Conservation (phyloP, 2,888 invertebrate genomes). For the Koerneria pararmatus region DNA sequence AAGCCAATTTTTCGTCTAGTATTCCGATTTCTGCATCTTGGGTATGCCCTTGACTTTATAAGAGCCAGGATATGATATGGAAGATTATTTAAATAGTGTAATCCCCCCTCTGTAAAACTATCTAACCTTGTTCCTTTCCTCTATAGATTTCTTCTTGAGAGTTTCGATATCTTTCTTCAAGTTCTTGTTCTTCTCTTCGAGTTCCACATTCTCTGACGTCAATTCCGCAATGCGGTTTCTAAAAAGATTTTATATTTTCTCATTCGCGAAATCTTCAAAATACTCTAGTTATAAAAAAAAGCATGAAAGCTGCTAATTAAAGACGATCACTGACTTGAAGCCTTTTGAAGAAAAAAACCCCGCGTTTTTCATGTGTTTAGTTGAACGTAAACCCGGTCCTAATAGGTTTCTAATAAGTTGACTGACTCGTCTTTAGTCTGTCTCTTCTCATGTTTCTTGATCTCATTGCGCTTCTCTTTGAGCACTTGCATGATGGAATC, state of each 20-base stretch:
- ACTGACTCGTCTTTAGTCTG: slow-evolving; percentile 36
- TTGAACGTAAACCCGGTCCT: background rate
- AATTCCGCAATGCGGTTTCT: slow-evolving; percentile 28
- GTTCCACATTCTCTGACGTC: slow-evolving; percentile 30
- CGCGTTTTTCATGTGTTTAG: background rate
- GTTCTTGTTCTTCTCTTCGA: slow-evolving; percentile 37
- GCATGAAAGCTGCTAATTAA: too few relatives aligned
- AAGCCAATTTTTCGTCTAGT: too few relatives aligned
- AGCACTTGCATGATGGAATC: slow-evolving; percentile 25
- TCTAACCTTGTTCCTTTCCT: slow-evolving; percentile 35
- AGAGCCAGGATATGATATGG: too few relatives aligned
- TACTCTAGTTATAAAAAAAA: too few relatives aligned
- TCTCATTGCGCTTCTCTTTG: slow-evolving; percentile 31
- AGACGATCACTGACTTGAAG: too few relatives aligned
- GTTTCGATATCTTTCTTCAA: slow-evolving; percentile 36
- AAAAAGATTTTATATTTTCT: too few relatives aligned
- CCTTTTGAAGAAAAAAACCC: too few relatives aligned
- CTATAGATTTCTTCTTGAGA: slow-evolving; percentile 39
- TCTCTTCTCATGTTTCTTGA: slow-evolving; percentile 41
- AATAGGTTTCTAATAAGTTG: background rate
- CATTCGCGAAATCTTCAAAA: too few relatives aligned
- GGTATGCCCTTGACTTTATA: too few relatives aligned
- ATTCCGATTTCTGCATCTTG: too few relatives aligned
- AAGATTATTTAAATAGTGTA: background rate
- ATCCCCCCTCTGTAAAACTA: background rate